These are phyloP conservation scores for Vidua macroura DNA, from an alignment of 2,113 vertebrate species.

Conservation along the genomic window DNA sequence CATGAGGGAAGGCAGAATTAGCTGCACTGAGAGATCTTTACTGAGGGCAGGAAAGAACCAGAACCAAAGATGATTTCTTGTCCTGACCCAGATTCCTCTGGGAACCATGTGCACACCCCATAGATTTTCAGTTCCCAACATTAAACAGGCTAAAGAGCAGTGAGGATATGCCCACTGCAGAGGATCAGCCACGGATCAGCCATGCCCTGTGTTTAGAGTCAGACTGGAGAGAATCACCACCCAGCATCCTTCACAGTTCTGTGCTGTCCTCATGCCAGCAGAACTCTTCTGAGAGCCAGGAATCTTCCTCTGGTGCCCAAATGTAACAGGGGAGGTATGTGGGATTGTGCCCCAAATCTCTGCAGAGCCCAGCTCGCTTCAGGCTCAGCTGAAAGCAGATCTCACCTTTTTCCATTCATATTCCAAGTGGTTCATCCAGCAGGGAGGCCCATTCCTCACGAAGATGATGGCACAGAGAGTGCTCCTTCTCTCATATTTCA, in stretches of 20 bases:
- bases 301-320: background rate
- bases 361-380: background rate
- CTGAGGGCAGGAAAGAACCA: constrained; percentile 4
- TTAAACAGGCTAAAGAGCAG: background rate
- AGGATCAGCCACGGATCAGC: background rate
- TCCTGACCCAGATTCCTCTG: constrained; percentile 21
- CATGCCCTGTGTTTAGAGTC: background rate
- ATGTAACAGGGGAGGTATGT: fast-evolving
- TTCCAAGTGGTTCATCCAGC: background rate
- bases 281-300: background rate
- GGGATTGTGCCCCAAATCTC: background rate
- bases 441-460: background rate
- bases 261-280: fast-evolving
- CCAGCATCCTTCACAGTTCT: background rate
- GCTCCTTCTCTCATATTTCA: background rate
- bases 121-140: background rate
- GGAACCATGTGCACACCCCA: background rate
- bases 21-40: background rate
- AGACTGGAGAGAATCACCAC: background rate
- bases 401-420: background rate
- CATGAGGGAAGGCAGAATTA: background rate
- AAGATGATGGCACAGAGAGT: background rate
- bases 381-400: background rate
- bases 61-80: constrained; percentile 31
- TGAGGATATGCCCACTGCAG: background rate